Percentiles rank a stretch among this genome's conserved stretches.
These are phyloP conservation scores for Pantherophis vulpinus DNA, from an alignment of 2,797 vertebrate species.

Conservation along the genomic window DNA sequence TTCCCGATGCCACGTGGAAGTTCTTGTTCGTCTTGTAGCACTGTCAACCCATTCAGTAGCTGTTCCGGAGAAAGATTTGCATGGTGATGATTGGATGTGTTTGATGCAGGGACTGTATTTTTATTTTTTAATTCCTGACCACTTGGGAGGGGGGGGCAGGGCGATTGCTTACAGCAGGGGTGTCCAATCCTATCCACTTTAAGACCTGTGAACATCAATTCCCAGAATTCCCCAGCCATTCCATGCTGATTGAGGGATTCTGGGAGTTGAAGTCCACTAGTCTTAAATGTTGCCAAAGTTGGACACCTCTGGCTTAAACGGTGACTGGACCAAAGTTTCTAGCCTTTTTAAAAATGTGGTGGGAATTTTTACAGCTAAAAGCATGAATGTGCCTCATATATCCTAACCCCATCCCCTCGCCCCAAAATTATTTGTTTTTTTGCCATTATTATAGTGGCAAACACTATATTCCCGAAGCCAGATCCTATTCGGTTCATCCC, in stretches of 20 bases:
- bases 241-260: background rate
- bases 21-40: background rate
- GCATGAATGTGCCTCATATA: background rate
- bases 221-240: background rate
- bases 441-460: background rate
- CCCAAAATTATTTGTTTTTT: background rate
- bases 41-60: background rate
- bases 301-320: background rate
- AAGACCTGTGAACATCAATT: background rate
- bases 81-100: too few species aligned
- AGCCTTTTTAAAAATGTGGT: background rate
- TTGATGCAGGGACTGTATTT: background rate
- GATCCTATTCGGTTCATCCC: background rate
- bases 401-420: background rate
- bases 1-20: background rate
- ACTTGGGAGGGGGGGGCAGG: background rate
- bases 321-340: background rate
- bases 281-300: background rate
- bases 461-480: background rate
- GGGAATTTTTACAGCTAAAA: background rate
- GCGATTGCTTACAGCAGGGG: background rate
- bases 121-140: background rate
- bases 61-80: background rate
- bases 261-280: background rate
- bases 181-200: background rate